These are phyloP conservation scores for Heliornis fulica DNA, from an alignment of 2,113 vertebrate species.

Conservation along the genomic window DNA sequence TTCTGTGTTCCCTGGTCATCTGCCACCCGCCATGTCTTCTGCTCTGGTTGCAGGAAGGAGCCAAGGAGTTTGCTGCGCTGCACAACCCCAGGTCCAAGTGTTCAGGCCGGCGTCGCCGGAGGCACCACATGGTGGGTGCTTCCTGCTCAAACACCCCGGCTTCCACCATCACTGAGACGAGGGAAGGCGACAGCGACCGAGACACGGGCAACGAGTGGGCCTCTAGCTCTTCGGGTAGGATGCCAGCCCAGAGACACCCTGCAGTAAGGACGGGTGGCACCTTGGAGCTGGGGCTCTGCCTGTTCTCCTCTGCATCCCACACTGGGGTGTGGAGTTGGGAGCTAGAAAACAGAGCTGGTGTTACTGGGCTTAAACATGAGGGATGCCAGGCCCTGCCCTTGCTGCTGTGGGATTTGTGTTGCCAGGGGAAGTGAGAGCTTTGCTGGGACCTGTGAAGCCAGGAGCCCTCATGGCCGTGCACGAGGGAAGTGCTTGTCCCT, in stretches of 20 bases:
- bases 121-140: constrained; percentile 76
- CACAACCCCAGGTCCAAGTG: constrained; percentile 89
- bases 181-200: constrained; percentile 91
- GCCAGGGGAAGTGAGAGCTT: neutral
- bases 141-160: constrained; percentile 77
- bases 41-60: constrained; percentile 86
- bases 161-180: constrained; percentile 76
- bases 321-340: neutral
- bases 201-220: constrained; percentile 87
- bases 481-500: accelerated
- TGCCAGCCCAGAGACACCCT: neutral
- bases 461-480: neutral
- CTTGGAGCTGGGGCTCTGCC: neutral
- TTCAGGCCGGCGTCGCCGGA: constrained; percentile 80
- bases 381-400: neutral
- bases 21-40: neutral
- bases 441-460: neutral
- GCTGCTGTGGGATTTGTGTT: neutral
- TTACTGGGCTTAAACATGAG: neutral
- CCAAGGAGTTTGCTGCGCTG: constrained; percentile 93
- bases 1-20: neutral
- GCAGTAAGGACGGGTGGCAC: neutral
- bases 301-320: neutral
- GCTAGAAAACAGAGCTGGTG: neutral
- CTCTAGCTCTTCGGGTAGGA: constrained; percentile 92